Conservation (phyloP, 2,113 vertebrate genomes). For the Cinclus mexicanus region DNA sequence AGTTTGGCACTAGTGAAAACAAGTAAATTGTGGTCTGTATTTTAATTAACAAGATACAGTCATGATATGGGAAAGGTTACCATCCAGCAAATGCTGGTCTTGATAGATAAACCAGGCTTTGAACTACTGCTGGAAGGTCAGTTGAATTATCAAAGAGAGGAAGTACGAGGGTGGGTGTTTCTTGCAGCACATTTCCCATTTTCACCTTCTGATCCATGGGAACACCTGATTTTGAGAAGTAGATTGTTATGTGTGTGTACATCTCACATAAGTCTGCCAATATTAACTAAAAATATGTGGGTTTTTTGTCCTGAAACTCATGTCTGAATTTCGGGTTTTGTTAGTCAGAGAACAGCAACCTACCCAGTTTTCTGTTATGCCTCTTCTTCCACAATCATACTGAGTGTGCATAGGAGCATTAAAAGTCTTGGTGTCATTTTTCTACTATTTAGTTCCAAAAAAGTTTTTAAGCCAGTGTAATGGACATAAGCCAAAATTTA, state of each 20-base stretch:
- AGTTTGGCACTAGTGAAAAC: neutral
- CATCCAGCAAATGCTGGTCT: neutral
- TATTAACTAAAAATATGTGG: neutral
- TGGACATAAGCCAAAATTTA: neutral
- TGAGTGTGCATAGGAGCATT: neutral
- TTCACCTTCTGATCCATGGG: neutral
- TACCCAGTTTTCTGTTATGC: neutral
- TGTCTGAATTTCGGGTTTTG: neutral
- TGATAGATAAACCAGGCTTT: neutral
- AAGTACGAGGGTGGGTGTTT: neutral
- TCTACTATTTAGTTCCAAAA: neutral
- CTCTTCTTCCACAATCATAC: neutral
- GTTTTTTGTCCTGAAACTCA: neutral
- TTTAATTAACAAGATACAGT: constrained; percentile 1
- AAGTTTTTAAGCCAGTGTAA: neutral
- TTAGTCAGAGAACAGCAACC: neutral
- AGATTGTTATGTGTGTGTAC: neutral
- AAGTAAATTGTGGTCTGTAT: neutral
- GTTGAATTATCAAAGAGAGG: neutral
- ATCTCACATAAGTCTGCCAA: neutral
- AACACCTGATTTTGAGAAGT: neutral
- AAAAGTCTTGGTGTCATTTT: neutral
- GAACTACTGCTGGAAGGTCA: neutral
- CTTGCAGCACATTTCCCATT: neutral
- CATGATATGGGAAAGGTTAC: neutral